Conservation (phyloP, 2,797 vertebrate genomes). For the Pantherophis vulpinus region DNA sequence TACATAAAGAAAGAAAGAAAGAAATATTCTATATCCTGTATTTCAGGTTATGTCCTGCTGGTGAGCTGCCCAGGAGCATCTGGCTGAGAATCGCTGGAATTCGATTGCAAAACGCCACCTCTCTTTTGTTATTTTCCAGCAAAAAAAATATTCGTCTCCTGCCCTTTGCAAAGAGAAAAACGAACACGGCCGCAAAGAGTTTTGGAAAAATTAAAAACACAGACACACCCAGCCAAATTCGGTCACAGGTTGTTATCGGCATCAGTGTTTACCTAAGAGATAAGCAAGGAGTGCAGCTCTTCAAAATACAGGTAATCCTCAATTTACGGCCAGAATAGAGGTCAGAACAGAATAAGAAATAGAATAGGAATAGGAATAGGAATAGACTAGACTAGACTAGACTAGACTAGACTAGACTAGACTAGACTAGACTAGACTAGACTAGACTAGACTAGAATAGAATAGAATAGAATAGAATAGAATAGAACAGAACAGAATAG, state of each 20-base stretch:
- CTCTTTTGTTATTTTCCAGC: background rate
- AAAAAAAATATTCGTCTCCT: background rate
- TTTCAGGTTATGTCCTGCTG: background rate
- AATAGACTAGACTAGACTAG: too few relatives aligned
- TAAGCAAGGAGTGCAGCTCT: background rate
- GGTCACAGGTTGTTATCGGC: background rate
- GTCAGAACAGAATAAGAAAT: background rate
- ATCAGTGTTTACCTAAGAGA: background rate
- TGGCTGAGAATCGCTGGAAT: background rate
- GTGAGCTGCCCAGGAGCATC: background rate
- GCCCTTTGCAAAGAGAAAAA: background rate
- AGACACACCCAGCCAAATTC: background rate
- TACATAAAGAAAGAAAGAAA: background rate
- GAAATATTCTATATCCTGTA: background rate
- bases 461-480: too few relatives aligned
- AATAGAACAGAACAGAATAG: too few relatives aligned
- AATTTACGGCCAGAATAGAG: background rate
- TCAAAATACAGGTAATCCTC: background rate
- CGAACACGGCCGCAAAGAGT: background rate
- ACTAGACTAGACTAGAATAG: too few relatives aligned
- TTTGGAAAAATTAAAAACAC: background rate
- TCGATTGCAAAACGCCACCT: background rate
- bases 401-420: too few relatives aligned
- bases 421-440: too few relatives aligned
- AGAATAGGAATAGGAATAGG: too few relatives aligned